phyloP scores from a whole-genome alignment of 2,113 vertebrate species.

The Ammodytes dubius region DNA sequence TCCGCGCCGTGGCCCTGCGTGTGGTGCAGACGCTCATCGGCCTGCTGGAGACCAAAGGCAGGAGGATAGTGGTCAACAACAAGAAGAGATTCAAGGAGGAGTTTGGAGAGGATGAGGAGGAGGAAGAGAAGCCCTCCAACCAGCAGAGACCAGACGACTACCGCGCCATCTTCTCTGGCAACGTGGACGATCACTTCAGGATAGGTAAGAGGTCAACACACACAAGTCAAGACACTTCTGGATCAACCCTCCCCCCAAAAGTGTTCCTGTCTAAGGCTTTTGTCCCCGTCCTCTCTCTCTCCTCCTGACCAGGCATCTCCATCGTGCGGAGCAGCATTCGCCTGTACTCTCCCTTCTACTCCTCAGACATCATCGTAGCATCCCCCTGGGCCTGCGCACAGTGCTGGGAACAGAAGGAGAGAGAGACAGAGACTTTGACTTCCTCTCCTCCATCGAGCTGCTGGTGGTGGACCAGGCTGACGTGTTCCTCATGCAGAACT shows the following conservation, averaged over 20 bases:
- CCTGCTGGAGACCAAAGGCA: slow-evolving; percentile 89
- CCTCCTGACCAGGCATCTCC: slow-evolving; percentile 86
- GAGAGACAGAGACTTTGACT: slow-evolving; percentile 94
- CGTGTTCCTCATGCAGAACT: slow-evolving; percentile 99
- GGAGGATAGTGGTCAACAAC: slow-evolving; percentile 92
- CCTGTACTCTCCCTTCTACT: slow-evolving; percentile 96
- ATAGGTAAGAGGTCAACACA: slow-evolving; percentile 85
- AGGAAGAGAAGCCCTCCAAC: slow-evolving; percentile 87
- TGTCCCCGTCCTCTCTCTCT: not conserved
- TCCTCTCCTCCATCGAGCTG: slow-evolving; percentile 95
- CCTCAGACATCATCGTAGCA: slow-evolving; percentile 95
- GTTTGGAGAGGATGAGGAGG: slow-evolving; percentile 88
- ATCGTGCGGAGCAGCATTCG: slow-evolving; percentile 92
- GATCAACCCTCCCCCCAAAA: not conserved
- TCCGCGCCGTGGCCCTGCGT: slow-evolving; percentile 89
- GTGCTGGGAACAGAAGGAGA: slow-evolving; percentile 93
- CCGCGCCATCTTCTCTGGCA: slow-evolving; percentile 92
- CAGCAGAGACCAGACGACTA: slow-evolving; percentile 95
- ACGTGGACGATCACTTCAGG: slow-evolving; percentile 97
- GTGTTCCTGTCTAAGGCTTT: not conserved
- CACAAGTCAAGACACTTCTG: not conserved
- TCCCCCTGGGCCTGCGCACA: slow-evolving; percentile 95
- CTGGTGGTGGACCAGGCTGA: slow-evolving; percentile 95
- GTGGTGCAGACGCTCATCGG: slow-evolving; percentile 91
- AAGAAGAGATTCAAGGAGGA: slow-evolving; percentile 96